phyloP scores from a whole-genome alignment of 1,140 invertebrate species.

The Homarus americanus region DNA sequence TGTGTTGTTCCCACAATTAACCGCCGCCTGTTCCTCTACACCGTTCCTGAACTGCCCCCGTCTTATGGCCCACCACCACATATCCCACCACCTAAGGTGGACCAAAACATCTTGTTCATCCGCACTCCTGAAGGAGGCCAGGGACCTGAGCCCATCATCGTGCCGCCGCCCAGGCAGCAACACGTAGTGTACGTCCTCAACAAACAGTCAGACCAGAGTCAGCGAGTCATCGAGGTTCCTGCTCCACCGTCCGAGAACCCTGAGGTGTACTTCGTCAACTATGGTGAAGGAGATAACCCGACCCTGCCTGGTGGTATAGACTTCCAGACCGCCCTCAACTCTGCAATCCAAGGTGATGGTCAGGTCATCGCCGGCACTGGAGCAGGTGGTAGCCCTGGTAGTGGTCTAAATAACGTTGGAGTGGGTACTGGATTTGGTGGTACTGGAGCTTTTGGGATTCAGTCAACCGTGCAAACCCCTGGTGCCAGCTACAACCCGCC shows the following conservation, averaged over 20 bases:
- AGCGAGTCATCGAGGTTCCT: constrained; percentile 21
- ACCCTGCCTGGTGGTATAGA: constrained; percentile 40
- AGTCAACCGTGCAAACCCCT: not conserved
- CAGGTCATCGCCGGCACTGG: not conserved
- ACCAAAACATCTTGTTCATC: constrained; percentile 41
- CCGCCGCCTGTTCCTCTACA: constrained; percentile 26
- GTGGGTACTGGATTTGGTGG: not conserved
- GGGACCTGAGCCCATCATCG: constrained; percentile 15
- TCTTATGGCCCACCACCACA: not conserved
- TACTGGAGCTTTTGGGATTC: not conserved
- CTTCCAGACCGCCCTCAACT: constrained; percentile 32
- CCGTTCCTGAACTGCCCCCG: not conserved
- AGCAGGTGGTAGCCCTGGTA: not conserved
- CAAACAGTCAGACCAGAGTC: constrained; percentile 22
- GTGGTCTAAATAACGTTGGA: not conserved
- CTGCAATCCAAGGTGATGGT: not conserved
- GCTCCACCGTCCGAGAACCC: not conserved
- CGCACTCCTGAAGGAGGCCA: constrained; percentile 21
- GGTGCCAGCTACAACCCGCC: not conserved
- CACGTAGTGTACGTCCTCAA: constrained; percentile 69
- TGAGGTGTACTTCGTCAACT: constrained; percentile 54
- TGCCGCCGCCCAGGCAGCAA: constrained; percentile 56
- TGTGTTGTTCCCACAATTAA: constrained; percentile 25
- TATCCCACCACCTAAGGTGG: constrained; percentile 2
- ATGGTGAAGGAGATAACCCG: constrained; percentile 13